Conservation (phyloP, 2,113 vertebrate species). For the Nymphicus hollandicus region DNA sequence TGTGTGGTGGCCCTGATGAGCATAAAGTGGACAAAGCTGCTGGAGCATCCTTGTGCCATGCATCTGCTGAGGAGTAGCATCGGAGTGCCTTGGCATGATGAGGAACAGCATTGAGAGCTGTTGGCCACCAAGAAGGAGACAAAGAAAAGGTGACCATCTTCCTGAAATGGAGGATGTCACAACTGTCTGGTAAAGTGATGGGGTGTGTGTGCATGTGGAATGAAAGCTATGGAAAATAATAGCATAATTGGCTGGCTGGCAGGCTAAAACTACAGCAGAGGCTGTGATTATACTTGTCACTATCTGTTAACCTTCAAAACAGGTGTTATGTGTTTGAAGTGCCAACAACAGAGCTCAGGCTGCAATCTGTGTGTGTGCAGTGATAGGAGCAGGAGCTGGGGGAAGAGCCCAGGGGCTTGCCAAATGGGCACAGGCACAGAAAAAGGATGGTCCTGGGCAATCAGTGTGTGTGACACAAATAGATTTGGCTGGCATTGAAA, state of each 20-base stretch:
- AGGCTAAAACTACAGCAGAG: constrained; percentile 22
- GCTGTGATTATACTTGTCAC: constrained; percentile 36
- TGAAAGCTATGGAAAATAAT: neutral
- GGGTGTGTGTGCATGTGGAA: neutral
- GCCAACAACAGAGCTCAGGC: neutral
- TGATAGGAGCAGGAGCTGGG: neutral
- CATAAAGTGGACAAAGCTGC: neutral
- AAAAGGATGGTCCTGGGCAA: neutral
- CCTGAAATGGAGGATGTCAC: neutral
- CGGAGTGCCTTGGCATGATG: neutral
- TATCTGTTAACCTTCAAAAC: constrained; percentile 54
- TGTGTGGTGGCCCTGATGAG: neutral
- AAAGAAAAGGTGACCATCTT: neutral
- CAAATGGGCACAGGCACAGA: neutral
- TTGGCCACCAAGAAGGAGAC: neutral
- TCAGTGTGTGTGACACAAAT: neutral
- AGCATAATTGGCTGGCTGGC: neutral
- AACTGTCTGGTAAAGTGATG: neutral
- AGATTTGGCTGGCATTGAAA: neutral
- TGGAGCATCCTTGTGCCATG: neutral
- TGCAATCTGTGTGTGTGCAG: neutral
- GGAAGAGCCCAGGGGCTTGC: neutral
- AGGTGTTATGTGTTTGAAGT: neutral
- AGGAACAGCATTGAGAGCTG: neutral
- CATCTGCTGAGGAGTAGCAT: neutral